Evolutionary conservation across 2,113 vertebrate species (phyloP).

Genomic region (Rostratula benghalensis): DNA sequence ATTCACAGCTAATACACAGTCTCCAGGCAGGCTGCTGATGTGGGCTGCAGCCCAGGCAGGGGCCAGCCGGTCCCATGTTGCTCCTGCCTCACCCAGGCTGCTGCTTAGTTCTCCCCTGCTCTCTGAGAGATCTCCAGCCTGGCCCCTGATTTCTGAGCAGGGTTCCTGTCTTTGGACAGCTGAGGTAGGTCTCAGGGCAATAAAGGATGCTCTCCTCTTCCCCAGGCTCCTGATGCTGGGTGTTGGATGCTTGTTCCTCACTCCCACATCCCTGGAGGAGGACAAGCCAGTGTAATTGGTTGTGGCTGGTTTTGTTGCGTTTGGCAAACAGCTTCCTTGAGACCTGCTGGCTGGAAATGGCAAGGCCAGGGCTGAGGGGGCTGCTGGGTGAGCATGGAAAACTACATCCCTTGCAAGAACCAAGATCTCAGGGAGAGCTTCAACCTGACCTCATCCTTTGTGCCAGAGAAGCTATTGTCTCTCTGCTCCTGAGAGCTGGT

Average conservation of each 20-base stretch:
- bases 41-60: not conserved
- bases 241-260: not conserved
- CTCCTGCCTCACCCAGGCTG: not conserved
- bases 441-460: not conserved
- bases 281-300: rapidly evolving
- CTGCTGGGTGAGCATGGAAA: rapidly evolving
- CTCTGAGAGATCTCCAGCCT: not conserved
- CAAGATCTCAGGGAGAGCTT: not conserved
- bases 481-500: not conserved
- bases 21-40: conserved; percentile 43
- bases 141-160: rapidly evolving
- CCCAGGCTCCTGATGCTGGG: rapidly evolving
- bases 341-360: not conserved
- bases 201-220: not conserved
- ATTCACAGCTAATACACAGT: conserved; percentile 71
- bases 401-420: not conserved
- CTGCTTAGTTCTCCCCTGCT: not conserved
- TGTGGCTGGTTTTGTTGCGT: not conserved
- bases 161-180: rapidly evolving
- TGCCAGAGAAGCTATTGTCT: not conserved
- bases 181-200: rapidly evolving
- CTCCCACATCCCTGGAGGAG: rapidly evolving
- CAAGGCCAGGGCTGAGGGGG: rapidly evolving
- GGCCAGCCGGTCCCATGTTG: not conserved
- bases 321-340: not conserved